A percentile compares a stretch with the other conserved stretches of the same genome.
These are phyloP conservation scores for Cylloceria caligata DNA, from an alignment of 2,888 invertebrate genomes.

Conservation along the genomic window DNA sequence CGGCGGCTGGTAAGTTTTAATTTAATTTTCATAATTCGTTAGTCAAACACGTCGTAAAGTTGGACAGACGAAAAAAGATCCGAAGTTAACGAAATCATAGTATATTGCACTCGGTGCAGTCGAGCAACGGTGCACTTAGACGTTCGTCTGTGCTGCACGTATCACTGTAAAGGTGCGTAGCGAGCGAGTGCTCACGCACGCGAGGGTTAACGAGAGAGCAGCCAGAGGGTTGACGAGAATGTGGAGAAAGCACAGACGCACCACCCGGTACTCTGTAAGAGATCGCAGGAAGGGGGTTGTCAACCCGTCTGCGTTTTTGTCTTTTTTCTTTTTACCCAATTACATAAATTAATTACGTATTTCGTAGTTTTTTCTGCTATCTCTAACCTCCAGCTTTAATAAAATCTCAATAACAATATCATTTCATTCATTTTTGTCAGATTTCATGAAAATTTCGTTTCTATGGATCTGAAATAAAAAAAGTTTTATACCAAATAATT, in stretches of 20 bases:
- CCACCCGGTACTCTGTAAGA: constrained; percentile 71
- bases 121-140: constrained; percentile 69
- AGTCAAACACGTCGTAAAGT: constrained; percentile 39
- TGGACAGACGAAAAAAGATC: constrained; percentile 63
- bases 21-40: constrained; percentile 40
- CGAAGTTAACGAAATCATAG: constrained; percentile 72
- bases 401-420: too few species aligned
- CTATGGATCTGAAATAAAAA: too few species aligned
- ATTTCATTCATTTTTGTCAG: too few species aligned
- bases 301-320: constrained; percentile 75
- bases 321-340: constrained; percentile 49
- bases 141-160: constrained; percentile 66
- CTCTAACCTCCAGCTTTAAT: background rate
- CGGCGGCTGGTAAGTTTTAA: constrained; percentile 39
- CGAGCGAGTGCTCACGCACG: constrained; percentile 24
- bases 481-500: too few species aligned
- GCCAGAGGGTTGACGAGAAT: constrained; percentile 72
- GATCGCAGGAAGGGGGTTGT: constrained; percentile 75
- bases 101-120: constrained; percentile 68
- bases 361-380: background rate
- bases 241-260: constrained; percentile 74
- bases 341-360: background rate
- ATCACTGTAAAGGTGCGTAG: constrained; percentile 55
- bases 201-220: constrained; percentile 53
- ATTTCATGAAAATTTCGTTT: too few species aligned